Base-by-base conservation (phyloP, 2,888 invertebrate genomes). In the Limnephilus lunatus region DNA sequence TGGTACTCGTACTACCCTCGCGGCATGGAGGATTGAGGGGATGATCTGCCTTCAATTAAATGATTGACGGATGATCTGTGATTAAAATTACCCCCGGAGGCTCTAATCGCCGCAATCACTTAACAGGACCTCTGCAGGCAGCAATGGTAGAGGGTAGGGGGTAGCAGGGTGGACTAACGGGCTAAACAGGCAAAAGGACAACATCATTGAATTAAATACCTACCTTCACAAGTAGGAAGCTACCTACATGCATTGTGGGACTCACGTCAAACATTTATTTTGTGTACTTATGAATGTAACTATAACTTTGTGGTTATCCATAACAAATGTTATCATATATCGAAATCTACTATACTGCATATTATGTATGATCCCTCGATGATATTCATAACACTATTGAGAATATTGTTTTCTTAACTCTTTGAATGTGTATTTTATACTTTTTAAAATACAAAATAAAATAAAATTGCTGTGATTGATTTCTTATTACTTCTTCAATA, bases 41-140 rank as follows among this genome's bases (percentile, higher is more conserved):
- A n/a, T 44, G 86, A 35, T 86, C 44, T 86, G 48, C 86, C n/a
- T 48, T 30, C 86, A 86, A 86, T 86, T 86, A 44, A 86, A 86
- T 86, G 86, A 86, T 86, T 86, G 86, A 86, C 86, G 86, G 44
- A 25, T n/a, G 86, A 86, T 86, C 86, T 44, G 86, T 86, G 86
- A 86, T 86, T 86, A 86, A 30, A 86, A 86, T 86, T 30, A n/a
- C n/a, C 86, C 86, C 86, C 44, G 48, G 39, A 86, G 86, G 39
- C 48, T 44, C 44, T 44, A 86, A 86, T 86, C 44, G 86, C 30
- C 30, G 35, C 86, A 86, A 83, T 83, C 83, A 83, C 83, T 83
- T 32, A 35, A 25, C 83, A 83, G 83, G 25, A 86, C 86, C 30
- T 30, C 48, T 11, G 86, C 68, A 68, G 68, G 86, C 39, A n/a